Evolutionary conservation across 2,888 invertebrate genomes (phyloP).

Genomic region (Lasioglossum calceatum): DNA sequence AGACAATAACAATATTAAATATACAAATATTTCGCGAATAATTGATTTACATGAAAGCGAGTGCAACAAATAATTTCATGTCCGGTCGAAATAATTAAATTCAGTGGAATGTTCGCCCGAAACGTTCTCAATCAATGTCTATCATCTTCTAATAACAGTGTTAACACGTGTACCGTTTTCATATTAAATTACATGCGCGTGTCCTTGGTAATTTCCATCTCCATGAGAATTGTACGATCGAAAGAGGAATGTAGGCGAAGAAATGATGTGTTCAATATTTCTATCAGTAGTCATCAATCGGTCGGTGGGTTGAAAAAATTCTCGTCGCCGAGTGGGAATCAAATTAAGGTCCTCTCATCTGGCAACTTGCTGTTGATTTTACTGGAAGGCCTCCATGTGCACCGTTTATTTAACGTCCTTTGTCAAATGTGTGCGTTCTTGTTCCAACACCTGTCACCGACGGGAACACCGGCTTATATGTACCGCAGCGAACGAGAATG

Average conservation of each 20-base stretch:
- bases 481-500: background rate
- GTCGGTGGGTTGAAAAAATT: slow-evolving; percentile 31
- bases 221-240: slow-evolving; percentile 9
- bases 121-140: background rate
- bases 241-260: background rate
- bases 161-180: slow-evolving; percentile 8
- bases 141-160: background rate
- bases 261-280: slow-evolving; percentile 19
- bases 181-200: background rate
- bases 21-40: background rate
- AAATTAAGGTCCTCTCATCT: slow-evolving; percentile 51
- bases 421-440: slow-evolving; percentile 56
- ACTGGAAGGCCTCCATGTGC: slow-evolving; percentile 25
- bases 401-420: slow-evolving; percentile 66
- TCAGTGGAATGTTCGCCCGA: background rate
- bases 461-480: slow-evolving; percentile 12
- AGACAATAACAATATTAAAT: background rate
- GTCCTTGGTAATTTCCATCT: background rate
- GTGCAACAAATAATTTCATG: background rate
- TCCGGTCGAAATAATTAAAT: background rate
- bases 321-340: slow-evolving; percentile 56
- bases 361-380: slow-evolving; percentile 71
- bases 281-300: slow-evolving; percentile 41
- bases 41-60: background rate
- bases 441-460: slow-evolving; percentile 26